phyloP scores from a whole-genome alignment of 2,113 vertebrate genomes.

The Limanda limanda region DNA sequence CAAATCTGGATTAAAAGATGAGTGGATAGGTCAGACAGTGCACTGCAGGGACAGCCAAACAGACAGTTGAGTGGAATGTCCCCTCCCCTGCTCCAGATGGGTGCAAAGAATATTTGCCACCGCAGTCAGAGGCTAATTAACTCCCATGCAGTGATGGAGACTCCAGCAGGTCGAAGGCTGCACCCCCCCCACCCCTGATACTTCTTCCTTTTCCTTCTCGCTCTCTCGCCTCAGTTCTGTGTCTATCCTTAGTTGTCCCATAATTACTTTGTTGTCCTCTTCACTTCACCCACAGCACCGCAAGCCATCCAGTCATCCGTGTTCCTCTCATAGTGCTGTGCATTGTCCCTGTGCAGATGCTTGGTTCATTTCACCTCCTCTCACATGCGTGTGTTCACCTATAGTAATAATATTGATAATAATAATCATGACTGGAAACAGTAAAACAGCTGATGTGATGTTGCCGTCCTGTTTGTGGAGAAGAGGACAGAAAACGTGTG shows the following conservation, averaged over 20 bases:
- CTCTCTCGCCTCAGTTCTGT: slow-evolving; percentile 30
- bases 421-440: not conserved
- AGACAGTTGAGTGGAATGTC: slow-evolving; percentile 30
- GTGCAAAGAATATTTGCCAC: slow-evolving; percentile 62
- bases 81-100: slow-evolving; percentile 74
- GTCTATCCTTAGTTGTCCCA: slow-evolving; percentile 59
- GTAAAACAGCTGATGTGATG: not conserved
- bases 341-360: slow-evolving; percentile 25
- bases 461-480: not conserved
- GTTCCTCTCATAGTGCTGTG: slow-evolving; percentile 42
- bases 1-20: not conserved
- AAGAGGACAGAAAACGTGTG: not conserved
- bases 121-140: slow-evolving; percentile 81
- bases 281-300: slow-evolving; percentile 51
- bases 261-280: slow-evolving; percentile 72
- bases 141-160: slow-evolving; percentile 69
- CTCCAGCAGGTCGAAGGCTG: slow-evolving; percentile 64
- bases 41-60: slow-evolving; percentile 15
- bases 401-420: not conserved
- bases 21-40: slow-evolving; percentile 12
- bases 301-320: slow-evolving; percentile 27
- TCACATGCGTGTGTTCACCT: not conserved
- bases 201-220: slow-evolving; percentile 34
- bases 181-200: slow-evolving; percentile 21
- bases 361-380: slow-evolving; percentile 14